phyloP scores from a whole-genome alignment of 2,888 invertebrate genomes.

The Embidobia sp. region DNA sequence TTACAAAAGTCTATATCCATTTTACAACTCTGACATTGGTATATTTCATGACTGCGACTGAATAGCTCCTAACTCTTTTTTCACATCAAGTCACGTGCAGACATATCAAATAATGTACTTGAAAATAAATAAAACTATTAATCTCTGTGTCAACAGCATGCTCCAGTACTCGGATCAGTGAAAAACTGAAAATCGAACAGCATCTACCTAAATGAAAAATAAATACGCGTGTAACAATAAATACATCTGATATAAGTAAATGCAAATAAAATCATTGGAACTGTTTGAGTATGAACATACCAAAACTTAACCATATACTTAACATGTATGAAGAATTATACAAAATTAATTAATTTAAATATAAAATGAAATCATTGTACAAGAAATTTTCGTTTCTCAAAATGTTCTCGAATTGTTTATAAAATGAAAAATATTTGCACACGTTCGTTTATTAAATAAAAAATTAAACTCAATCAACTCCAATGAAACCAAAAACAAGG shows the following conservation, averaged over 20 bases:
- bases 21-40: too few species aligned
- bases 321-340: too few species aligned
- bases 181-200: conserved; percentile 77
- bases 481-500: conserved; percentile 27
- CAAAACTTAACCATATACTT: too few species aligned
- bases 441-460: too few species aligned
- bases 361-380: too few species aligned
- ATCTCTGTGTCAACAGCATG: conserved; percentile 73
- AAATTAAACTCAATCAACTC: conserved; percentile 25
- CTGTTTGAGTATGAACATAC: conserved; percentile 32
- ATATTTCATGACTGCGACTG: too few species aligned
- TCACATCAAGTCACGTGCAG: conserved; percentile 58
- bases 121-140: conserved; percentile 68
- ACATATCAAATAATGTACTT: conserved; percentile 69
- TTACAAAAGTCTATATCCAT: too few species aligned
- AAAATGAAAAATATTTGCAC: too few species aligned
- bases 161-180: conserved; percentile 76
- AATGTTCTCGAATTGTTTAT: too few species aligned
- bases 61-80: conserved; percentile 1
- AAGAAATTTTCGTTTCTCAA: too few species aligned
- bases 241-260: conserved; percentile 55
- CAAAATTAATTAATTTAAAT: too few species aligned
- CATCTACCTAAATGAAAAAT: conserved; percentile 78
- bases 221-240: conserved; percentile 66
- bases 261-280: conserved; percentile 55